phyloP scores from a whole-genome alignment of 2,797 vertebrate species.

The Microctenopoma lineatum region DNA sequence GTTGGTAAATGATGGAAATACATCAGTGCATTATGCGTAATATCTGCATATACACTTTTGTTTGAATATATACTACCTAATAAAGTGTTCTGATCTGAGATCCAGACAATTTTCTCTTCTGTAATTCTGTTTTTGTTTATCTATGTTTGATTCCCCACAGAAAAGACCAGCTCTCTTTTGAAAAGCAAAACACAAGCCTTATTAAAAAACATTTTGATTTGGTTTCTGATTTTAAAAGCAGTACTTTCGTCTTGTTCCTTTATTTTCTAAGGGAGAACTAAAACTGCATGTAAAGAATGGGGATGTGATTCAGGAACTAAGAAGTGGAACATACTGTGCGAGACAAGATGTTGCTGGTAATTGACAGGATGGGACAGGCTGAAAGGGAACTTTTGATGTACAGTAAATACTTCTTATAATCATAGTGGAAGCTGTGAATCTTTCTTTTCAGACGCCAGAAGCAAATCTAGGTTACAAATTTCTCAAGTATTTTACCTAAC shows the following conservation, averaged over 20 bases:
- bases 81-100: slow-evolving; percentile 1
- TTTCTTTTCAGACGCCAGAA: too few species aligned
- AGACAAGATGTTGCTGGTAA: not conserved
- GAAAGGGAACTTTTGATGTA: not conserved
- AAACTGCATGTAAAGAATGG: slow-evolving; percentile 34
- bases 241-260: slow-evolving; percentile 30
- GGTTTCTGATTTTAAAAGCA: not conserved
- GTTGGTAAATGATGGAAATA: not conserved
- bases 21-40: not conserved
- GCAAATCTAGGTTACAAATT: too few species aligned
- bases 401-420: not conserved
- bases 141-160: too few species aligned
- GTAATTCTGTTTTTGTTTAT: not conserved
- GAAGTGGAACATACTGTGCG: slow-evolving; percentile 35
- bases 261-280: slow-evolving; percentile 51
- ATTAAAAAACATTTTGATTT: not conserved
- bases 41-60: not conserved
- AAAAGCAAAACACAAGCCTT: not conserved
- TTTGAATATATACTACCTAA: not conserved
- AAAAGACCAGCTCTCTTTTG: not conserved
- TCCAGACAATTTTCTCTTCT: not conserved
- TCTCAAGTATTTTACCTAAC: not conserved
- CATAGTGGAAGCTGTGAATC: not conserved
- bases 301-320: slow-evolving; percentile 69
- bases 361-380: not conserved